Evolutionary conservation across 1,140 invertebrate genomes (phyloP).

Genomic region (Adoxophyes honmai): DNA sequence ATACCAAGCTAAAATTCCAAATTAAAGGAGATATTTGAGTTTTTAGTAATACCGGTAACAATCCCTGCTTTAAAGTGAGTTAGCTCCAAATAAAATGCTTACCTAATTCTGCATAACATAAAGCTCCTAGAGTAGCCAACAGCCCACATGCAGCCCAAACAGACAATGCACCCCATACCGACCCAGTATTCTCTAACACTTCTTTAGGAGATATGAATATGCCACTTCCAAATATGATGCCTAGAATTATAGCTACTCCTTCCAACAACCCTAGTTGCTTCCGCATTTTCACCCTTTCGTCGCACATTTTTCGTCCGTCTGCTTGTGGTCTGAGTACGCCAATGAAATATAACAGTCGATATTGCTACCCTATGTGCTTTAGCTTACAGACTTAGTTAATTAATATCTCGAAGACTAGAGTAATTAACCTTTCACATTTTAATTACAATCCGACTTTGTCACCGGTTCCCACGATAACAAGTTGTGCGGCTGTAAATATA

Average conservation of each 20-base stretch:
- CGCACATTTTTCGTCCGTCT: slow-evolving; percentile 42
- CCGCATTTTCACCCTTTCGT: slow-evolving; percentile 83
- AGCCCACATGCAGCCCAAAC: slow-evolving; percentile 94
- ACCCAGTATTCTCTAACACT: slow-evolving; percentile 91
- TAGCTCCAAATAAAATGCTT: slow-evolving; percentile 63
- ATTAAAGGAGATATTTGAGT: too few species aligned
- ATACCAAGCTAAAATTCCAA: too few species aligned
- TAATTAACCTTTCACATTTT: slow-evolving; percentile 38
- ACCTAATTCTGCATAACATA: slow-evolving; percentile 98
- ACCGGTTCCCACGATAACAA: not conserved
- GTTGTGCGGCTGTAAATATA: too few species aligned
- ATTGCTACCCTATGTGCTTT: not conserved
- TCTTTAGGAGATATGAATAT: slow-evolving; percentile 98
- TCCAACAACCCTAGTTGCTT: slow-evolving; percentile 90
- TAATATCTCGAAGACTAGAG: slow-evolving; percentile 1
- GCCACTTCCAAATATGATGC: slow-evolving; percentile 93
- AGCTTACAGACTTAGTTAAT: not conserved
- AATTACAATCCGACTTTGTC: slow-evolving; percentile 18
- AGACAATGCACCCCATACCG: slow-evolving; percentile 90
- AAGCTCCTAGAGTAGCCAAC: slow-evolving; percentile 91
- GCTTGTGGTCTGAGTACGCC: not conserved
- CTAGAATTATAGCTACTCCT: slow-evolving; percentile 91
- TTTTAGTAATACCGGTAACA: too few species aligned
- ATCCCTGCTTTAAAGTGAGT: too few species aligned
- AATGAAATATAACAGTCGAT: not conserved